Percentiles rank a stretch among this genome's conserved stretches.
These are phyloP conservation scores for Drosophila melanica DNA, from an alignment of 1,140 invertebrate species.

Conservation along the genomic window DNA sequence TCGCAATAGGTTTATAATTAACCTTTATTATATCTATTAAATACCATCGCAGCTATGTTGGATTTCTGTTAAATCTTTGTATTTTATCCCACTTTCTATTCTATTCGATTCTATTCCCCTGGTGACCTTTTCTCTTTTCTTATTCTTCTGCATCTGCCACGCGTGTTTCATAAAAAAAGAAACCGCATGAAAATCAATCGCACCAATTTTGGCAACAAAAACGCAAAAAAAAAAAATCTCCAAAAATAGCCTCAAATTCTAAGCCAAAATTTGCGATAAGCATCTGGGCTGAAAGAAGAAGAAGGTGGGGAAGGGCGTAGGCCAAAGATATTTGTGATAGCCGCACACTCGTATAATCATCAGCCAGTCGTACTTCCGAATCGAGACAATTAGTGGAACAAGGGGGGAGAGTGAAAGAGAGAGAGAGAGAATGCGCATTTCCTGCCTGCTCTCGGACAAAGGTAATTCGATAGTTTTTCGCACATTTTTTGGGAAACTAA, in stretches of 20 bases:
- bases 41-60: background rate
- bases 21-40: background rate
- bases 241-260: conserved; percentile 33
- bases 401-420: background rate
- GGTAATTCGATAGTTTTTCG: conserved; percentile 78
- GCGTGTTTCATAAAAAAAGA: conserved; percentile 39
- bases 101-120: background rate
- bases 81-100: background rate
- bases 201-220: conserved; percentile 54
- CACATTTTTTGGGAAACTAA: conserved; percentile 55
- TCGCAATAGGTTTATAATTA: background rate
- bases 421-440: conserved; percentile 56
- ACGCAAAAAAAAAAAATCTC: background rate
- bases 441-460: conserved; percentile 53
- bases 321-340: conserved; percentile 52
- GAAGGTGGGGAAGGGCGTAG: background rate
- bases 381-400: background rate
- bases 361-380: conserved; percentile 60
- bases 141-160: conserved; percentile 38
- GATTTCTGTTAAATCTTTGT: background rate
- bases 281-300: conserved; percentile 7
- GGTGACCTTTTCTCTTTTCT: background rate
- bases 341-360: conserved; percentile 17
- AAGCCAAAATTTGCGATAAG: conserved; percentile 26
- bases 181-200: conserved; percentile 55